These are phyloP conservation scores for Lumbricus terrestris DNA, from an alignment of 2,888 invertebrate genomes.

Conservation along the genomic window DNA sequence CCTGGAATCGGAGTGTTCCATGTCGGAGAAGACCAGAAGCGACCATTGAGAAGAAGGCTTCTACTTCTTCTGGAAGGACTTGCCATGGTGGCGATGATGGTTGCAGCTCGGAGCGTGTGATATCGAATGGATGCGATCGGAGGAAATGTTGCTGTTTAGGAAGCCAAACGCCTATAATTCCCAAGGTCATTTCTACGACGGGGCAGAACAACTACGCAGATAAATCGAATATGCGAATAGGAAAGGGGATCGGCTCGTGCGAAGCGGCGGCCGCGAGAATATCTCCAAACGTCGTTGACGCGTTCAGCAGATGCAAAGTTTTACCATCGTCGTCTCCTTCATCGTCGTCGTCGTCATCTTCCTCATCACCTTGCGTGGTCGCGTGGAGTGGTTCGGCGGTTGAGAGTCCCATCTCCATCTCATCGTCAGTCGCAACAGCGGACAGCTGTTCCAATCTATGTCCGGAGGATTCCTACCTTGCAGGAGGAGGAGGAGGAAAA, in stretches of 20 bases:
- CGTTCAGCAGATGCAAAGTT: neutral
- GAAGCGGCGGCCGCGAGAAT: neutral
- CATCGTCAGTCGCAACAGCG: neutral
- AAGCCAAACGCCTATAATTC: neutral
- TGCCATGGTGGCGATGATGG: neutral
- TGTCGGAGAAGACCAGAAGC: neutral
- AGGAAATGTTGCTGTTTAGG: neutral
- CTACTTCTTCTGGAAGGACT: neutral
- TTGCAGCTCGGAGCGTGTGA: neutral
- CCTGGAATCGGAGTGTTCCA: neutral
- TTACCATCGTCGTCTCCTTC: neutral
- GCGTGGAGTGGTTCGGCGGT: neutral
- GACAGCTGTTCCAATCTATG: neutral
- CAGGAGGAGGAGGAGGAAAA: neutral
- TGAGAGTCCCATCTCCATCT: neutral
- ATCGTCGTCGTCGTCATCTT: constrained; percentile 6
- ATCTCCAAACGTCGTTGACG: neutral
- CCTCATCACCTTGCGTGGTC: neutral
- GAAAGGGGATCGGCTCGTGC: neutral
- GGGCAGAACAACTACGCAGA: neutral
- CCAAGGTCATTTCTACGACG: neutral
- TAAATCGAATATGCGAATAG: neutral
- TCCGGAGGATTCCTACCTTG: neutral
- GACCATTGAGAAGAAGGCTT: neutral
- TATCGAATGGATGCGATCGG: neutral